Conservation (phyloP, 2,797 vertebrate genomes). For the Notamacropus eugenii region DNA sequence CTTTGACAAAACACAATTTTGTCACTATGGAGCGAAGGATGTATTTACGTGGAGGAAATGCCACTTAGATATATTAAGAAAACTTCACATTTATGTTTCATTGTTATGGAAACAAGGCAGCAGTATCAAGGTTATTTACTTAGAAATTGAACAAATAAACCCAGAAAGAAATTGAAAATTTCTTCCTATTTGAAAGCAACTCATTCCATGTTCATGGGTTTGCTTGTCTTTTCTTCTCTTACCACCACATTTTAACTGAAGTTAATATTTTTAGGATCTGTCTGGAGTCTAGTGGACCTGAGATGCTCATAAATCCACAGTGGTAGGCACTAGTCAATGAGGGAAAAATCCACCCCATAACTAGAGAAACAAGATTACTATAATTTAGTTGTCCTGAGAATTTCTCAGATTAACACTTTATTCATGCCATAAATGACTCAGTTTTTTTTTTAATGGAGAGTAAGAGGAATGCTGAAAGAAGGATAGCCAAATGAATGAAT, state of each 20-base stretch:
- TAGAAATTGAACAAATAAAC: slow-evolving; percentile 49
- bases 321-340: neutral
- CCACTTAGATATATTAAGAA: slow-evolving; percentile 35
- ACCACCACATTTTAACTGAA: neutral
- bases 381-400: neutral
- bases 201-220: neutral
- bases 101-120: neutral
- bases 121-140: slow-evolving; percentile 63
- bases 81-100: neutral
- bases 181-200: neutral
- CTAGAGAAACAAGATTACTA: neutral
- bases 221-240: neutral
- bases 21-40: neutral
- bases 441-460: neutral
- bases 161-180: slow-evolving; percentile 11
- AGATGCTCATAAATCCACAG: neutral
- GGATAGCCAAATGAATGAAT: neutral
- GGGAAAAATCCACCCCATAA: neutral
- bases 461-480: neutral
- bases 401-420: neutral
- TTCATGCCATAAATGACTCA: neutral
- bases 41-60: slow-evolving; percentile 48
- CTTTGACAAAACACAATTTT: neutral
- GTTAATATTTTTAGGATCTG: neutral
- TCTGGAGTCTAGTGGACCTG: neutral